A percentile compares a stretch with the other conserved stretches of the same genome.
Conservation (phyloP, 2,888 invertebrate genomes). For the Apeira syringaria region DNA sequence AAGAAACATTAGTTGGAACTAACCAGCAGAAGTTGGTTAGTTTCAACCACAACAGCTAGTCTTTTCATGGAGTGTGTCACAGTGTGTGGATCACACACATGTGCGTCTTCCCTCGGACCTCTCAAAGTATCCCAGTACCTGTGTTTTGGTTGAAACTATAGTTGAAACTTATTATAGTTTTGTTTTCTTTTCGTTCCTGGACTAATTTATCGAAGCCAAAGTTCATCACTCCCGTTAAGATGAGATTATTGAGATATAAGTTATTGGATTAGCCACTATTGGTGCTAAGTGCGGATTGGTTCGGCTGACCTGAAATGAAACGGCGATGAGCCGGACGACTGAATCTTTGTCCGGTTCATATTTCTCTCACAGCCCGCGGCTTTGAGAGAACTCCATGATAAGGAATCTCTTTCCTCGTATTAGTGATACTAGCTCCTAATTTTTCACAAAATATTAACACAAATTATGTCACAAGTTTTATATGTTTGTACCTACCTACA, state of each 20-base stretch:
- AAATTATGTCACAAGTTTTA: conserved; percentile 79
- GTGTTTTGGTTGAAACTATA: too few species aligned
- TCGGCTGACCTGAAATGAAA: conserved; percentile 78
- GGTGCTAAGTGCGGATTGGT: conserved; percentile 60
- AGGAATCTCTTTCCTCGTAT: conserved; percentile 79
- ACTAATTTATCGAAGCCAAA: too few species aligned
- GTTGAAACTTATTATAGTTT: too few species aligned
- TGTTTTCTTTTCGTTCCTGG: too few species aligned
- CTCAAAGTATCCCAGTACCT: too few species aligned
- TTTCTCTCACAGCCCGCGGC: conserved; percentile 43
- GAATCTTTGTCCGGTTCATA: conserved; percentile 75
- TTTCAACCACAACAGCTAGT: too few species aligned
- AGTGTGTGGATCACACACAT: too few species aligned
- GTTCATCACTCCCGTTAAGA: conserved; percentile 13
- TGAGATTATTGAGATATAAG: conserved; percentile 38
- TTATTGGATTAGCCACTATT: conserved; percentile 41
- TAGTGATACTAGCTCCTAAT: conserved; percentile 84
- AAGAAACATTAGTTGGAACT: too few species aligned
- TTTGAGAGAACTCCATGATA: conserved; percentile 57
- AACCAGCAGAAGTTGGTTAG: too few species aligned
- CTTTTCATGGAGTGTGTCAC: too few species aligned
- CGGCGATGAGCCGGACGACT: conserved; percentile 76
- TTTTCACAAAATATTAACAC: conserved; percentile 75
- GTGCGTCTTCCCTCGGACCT: too few species aligned
- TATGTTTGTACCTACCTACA: conserved; percentile 64